Evolutionary conservation across 2,888 invertebrate species (phyloP), one percentile per base, ranked within the genome.

Genomic region (Agrotis clavis): DNA sequence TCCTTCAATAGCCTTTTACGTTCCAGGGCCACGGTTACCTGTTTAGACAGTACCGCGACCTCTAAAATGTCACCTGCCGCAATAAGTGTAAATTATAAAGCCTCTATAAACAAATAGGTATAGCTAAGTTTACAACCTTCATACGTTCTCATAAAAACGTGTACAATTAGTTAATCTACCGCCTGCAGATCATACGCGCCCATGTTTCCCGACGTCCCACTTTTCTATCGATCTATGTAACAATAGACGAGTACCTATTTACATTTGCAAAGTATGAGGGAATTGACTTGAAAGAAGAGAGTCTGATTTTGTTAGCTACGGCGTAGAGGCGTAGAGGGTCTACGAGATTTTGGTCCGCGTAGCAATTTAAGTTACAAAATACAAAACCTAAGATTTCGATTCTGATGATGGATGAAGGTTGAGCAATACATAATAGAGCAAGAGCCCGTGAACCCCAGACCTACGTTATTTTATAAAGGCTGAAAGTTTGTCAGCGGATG

Each of bases 141-240:
- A 21, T 4, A 56, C 41, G 50, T 21, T 21, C 45, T 47, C 65
- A 54, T 76, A 63, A 67, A 50, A 47, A 54, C 18, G 18, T 25
- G 4, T 35, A 25, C 69, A 73, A 77, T 81, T 72, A 78, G 21
- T 69, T 73, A 75, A 82, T 82, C 71, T 75, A 69, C 82, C 84
- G 53, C 84, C 83, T 73, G 67, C 63, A 59, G 82, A 65, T 74
- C 66, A 61, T 47, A 68, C 75, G 64, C 67, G 11, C 76, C 54
- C 77, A 62, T 69, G 35, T 75, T 71, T 50, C 56, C 65, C 53
- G 7, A 25, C n/a, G 84, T 71, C 74, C 74, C 59, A 83, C 67
- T 77, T 79, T 74, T 61, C 19, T 62, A 84, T 77, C 71, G 81
- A 84, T 84, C 75, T 59, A 64, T 62, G 71, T 54, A 61, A 71